Evolutionary conservation across 2,113 vertebrate genomes (phyloP).

Genomic region (Nyctereutes procyonoides): DNA sequence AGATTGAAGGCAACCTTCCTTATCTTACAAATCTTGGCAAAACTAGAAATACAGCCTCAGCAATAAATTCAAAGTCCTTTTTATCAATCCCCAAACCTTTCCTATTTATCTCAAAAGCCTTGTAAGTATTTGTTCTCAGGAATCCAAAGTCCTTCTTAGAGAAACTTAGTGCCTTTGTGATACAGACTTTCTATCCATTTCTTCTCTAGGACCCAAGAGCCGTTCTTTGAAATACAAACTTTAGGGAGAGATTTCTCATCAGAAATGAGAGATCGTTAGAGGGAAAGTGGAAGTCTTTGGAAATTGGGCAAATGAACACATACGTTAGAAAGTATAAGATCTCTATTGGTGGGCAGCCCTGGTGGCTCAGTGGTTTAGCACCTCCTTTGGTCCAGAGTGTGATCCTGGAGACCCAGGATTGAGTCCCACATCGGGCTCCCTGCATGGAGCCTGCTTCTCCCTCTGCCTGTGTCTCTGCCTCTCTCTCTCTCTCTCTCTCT

Average conservation of each 20-base stretch:
- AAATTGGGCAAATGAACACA: background rate
- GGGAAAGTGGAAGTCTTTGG: background rate
- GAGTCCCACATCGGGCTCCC: no score
- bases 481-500: no score
- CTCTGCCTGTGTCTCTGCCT: no score
- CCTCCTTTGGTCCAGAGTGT: no score
- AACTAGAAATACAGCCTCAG: background rate
- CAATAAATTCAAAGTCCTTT: background rate
- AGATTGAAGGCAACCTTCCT: background rate
- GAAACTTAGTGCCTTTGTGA: background rate
- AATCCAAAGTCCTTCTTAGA: background rate
- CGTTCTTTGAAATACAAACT: background rate
- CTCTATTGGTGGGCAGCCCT: no score
- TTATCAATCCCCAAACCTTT: background rate
- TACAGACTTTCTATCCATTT: background rate
- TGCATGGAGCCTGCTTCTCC: no score
- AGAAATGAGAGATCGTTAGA: background rate
- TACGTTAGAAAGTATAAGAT: background rate
- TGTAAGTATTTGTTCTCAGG: background rate
- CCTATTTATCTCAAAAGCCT: background rate
- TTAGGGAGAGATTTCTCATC: background rate
- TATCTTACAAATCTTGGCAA: background rate
- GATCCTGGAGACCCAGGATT: no score
- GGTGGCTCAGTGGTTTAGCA: no score
- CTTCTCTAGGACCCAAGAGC: background rate